Evolutionary conservation across 1,140 invertebrate genomes (phyloP).

Genomic region (Aphaenogaster floridana): DNA sequence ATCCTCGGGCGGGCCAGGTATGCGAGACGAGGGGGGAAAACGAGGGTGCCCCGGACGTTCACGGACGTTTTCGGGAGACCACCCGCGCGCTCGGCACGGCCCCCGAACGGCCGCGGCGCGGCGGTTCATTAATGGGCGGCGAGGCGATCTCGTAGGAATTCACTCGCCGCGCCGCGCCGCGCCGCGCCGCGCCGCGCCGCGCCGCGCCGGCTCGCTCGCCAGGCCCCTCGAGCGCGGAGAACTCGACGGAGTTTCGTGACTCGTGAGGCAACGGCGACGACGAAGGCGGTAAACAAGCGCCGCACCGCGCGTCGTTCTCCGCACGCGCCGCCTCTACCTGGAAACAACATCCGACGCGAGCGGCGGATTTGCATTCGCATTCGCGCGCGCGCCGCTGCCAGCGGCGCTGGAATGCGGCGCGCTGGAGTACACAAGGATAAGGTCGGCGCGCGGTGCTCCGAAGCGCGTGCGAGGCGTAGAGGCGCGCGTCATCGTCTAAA

Average conservation of each 20-base stretch:
- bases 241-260: not conserved
- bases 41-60: not conserved
- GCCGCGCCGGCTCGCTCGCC: not conserved
- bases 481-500: constrained; percentile 82
- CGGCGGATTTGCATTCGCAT: constrained; percentile 46
- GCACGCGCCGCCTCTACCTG: constrained; percentile 20
- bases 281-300: constrained; percentile 30
- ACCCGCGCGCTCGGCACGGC: constrained; percentile 14
- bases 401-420: constrained; percentile 69
- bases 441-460: constrained; percentile 56
- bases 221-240: not conserved
- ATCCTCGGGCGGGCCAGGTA: constrained; percentile 3
- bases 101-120: not conserved
- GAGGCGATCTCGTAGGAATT: constrained; percentile 19
- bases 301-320: not conserved
- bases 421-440: constrained; percentile 70
- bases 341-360: constrained; percentile 32
- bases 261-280: not conserved
- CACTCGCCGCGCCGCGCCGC: not conserved
- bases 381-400: constrained; percentile 10
- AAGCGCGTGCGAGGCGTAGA: constrained; percentile 34
- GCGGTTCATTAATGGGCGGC: constrained; percentile 18
- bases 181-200: not conserved
- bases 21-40: constrained; percentile 5
- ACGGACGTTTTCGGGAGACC: constrained; percentile 25